A percentile compares a stretch with the other conserved stretches of the same genome.
Evolutionary conservation across 1,140 invertebrate genomes (phyloP).

Genomic region (Drosophila ambigua): DNA sequence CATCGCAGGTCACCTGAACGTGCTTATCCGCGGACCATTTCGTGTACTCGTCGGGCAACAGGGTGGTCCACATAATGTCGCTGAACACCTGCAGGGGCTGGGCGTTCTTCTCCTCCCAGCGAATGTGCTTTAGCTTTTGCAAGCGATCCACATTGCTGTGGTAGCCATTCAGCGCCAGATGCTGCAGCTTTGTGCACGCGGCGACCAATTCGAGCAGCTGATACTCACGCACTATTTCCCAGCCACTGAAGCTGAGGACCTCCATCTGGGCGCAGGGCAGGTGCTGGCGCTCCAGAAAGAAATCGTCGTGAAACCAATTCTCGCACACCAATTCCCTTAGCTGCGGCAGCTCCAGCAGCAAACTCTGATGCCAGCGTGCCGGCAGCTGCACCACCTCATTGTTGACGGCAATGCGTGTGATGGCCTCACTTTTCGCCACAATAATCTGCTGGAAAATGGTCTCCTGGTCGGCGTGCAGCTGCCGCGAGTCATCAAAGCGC

Average conservation of each 20-base stretch:
- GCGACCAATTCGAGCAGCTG: conserved; percentile 57
- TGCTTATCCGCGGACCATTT: conserved; percentile 51
- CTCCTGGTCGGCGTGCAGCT: conserved; percentile 61
- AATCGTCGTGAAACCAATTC: conserved; percentile 67
- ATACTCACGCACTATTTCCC: conserved; percentile 57
- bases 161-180: conserved; percentile 56
- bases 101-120: conserved; percentile 41
- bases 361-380: conserved; percentile 54
- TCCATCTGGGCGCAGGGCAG: conserved; percentile 69
- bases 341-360: conserved; percentile 65
- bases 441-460: conserved; percentile 73
- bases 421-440: conserved; percentile 64
- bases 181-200: conserved; percentile 50
- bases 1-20: conserved; percentile 67
- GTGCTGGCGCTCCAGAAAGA: conserved; percentile 62
- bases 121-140: conserved; percentile 49
- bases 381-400: conserved; percentile 72
- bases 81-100: conserved; percentile 56
- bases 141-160: conserved; percentile 60
- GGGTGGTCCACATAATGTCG: conserved; percentile 58
- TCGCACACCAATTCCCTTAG: conserved; percentile 56
- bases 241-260: conserved; percentile 66
- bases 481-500: conserved; percentile 63
- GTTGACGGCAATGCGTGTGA: conserved; percentile 63
- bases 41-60: conserved; percentile 47